Base-by-base conservation (phyloP, 2,113 vertebrate genomes). In the Mola mola region DNA sequence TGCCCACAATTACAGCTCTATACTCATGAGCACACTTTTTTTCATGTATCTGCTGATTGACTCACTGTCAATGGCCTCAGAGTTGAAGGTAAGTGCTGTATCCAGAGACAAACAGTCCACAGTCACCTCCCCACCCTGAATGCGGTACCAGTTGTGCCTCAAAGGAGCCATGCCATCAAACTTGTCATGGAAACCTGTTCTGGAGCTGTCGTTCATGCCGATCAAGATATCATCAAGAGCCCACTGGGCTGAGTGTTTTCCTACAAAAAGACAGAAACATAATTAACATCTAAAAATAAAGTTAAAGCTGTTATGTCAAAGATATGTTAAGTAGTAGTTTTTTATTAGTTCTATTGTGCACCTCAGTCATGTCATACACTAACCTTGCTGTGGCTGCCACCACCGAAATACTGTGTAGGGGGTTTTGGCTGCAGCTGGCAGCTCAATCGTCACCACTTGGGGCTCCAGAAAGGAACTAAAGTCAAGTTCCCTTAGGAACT, bases 141-240 rank as follows among this genome's bases (percentile, higher is more conserved):
- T 93, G 56, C 96, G 93, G 87, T 97, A 98, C 97, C 97, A 99
- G 88, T 93, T 97, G 88, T 94, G 91, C 75, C 96, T 94, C 77
- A 96, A 88, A 52, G 96, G 94, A 41, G 94, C 86, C 3, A 91
- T 93, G 58, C 94, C 94, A 63, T 98, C 97, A 66, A 99, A 99
- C 91, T 94, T 95, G 83, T 99, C 97, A 36, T 96, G 95, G 83
- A 99, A 98, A 48, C 95, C 95, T 15, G 91, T 94, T 72, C 95
- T 93, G 75, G 96, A 96, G 86, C 96, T 99, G 92, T 99, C 97
- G 40, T 99, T 99, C 95, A 99, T 96, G 29, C 97, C 97, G 50
- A 99, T 93, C 36, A 99, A 92, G 42, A 99, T 90, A 66, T 98
- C 95, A 1, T 99, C 97, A 79, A 99, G 84, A 72, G 94, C 96